phyloP scores from a whole-genome alignment of 2,888 invertebrate species.

The Agrochola lota region DNA sequence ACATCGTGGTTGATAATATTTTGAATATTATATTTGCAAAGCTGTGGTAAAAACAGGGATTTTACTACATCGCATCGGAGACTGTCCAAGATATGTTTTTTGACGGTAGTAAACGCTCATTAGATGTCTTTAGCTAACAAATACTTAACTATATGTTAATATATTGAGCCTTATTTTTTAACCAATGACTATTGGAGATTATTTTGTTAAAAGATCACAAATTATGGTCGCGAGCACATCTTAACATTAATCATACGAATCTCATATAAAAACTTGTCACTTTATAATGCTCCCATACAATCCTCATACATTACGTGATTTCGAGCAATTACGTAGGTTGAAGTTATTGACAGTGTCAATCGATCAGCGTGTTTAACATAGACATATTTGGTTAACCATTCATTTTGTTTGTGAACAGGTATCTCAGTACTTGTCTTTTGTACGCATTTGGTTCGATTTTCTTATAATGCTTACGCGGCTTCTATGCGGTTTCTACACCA shows the following conservation, averaged over 20 bases:
- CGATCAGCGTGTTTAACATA: neutral
- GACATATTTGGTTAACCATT: conserved; percentile 6
- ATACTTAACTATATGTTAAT: too few relatives aligned
- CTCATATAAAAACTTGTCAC: conserved; percentile 13
- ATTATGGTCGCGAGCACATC: neutral
- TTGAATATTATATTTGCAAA: neutral
- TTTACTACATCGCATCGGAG: neutral
- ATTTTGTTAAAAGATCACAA: conserved; percentile 5
- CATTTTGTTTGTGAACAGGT: conserved; percentile 6
- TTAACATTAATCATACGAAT: neutral
- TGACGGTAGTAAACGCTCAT: neutral
- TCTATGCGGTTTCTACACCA: neutral
- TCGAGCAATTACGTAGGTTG: conserved; percentile 11
- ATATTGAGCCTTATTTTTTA: neutral
- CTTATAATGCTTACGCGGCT: neutral
- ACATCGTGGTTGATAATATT: too few relatives aligned
- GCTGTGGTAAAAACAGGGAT: neutral
- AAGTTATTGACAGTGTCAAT: conserved; percentile 30
- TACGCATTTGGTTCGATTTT: neutral
- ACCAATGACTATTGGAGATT: neutral
- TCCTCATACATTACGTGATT: conserved; percentile 4
- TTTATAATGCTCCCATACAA: conserved; percentile 1
- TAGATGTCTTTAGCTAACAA: too few relatives aligned
- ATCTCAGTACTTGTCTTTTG: neutral
- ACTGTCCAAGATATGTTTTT: neutral